Conservation (phyloP, 2,113 vertebrate species). For the Etheostoma spectabile region DNA sequence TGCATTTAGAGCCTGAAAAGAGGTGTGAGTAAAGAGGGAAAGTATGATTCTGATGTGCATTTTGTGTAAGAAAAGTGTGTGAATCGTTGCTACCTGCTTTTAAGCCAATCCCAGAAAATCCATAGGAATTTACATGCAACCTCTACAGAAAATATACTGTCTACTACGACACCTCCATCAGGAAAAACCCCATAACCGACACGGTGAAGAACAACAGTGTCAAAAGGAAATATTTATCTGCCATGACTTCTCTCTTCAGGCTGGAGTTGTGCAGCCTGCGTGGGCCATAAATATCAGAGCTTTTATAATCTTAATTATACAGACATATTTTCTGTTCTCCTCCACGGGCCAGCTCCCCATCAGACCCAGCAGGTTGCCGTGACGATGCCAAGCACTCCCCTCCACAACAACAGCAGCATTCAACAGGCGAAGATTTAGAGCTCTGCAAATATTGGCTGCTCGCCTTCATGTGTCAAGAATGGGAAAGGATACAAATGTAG, state of each 20-base stretch:
- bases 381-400: constrained; percentile 71
- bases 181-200: constrained; percentile 42
- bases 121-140: background rate
- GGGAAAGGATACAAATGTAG: constrained; percentile 28
- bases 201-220: constrained; percentile 26
- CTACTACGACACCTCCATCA: background rate
- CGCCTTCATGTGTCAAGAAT: constrained; percentile 45
- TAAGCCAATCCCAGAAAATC: constrained; percentile 15
- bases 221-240: constrained; percentile 35
- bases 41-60: constrained; percentile 15
- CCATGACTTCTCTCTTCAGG: constrained; percentile 27
- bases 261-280: constrained; percentile 12
- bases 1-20: constrained; percentile 42
- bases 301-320: constrained; percentile 75
- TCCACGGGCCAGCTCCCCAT: constrained; percentile 66
- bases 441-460: constrained; percentile 67
- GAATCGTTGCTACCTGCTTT: constrained; percentile 13
- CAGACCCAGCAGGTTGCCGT: constrained; percentile 68
- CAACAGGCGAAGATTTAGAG: constrained; percentile 70
- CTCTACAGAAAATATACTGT: background rate
- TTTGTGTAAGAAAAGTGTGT: background rate
- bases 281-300: constrained; percentile 62
- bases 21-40: constrained; percentile 19
- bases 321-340: constrained; percentile 64
- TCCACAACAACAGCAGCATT: constrained; percentile 78